These are phyloP conservation scores for Mesopsocus fuscifrons DNA, from an alignment of 2,888 invertebrate genomes.

Conservation along the genomic window DNA sequence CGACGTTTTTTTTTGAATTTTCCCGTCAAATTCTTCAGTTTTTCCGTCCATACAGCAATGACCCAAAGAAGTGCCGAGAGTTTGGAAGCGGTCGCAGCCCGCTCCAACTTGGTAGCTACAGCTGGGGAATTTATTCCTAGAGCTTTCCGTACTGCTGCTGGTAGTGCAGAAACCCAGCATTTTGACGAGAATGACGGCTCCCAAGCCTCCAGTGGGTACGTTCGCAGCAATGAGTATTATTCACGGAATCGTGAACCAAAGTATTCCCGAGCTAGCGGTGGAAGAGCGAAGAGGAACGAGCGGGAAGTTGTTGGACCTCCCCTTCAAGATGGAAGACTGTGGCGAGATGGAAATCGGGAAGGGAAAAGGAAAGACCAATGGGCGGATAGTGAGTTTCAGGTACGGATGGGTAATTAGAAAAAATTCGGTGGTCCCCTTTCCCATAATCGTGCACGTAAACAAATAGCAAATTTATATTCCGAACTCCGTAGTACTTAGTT, in stretches of 20 bases:
- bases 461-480: too few relatives aligned
- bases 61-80: not conserved
- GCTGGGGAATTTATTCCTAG: slow-evolving; percentile 3
- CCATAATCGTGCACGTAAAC: too few relatives aligned
- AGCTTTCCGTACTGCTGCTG: not conserved
- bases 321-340: not conserved
- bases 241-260: not conserved
- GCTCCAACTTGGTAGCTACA: slow-evolving; percentile 2
- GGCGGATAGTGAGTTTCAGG: too few relatives aligned
- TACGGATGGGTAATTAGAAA: too few relatives aligned
- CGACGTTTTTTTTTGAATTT: too few relatives aligned
- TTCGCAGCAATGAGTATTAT: not conserved
- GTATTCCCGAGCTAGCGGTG: not conserved
- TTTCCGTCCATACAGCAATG: too few relatives aligned
- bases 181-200: too few relatives aligned
- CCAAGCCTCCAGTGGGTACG: too few relatives aligned
- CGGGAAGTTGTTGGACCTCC: not conserved
- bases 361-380: not conserved
- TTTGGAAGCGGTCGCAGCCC: not conserved
- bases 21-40: too few relatives aligned
- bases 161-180: too few relatives aligned
- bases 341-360: not conserved
- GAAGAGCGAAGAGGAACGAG: not conserved
- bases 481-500: too few relatives aligned
- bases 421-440: too few relatives aligned